Evolutionary conservation across 1,140 invertebrate species (phyloP).

Genomic region (Diachasma alloeum): DNA sequence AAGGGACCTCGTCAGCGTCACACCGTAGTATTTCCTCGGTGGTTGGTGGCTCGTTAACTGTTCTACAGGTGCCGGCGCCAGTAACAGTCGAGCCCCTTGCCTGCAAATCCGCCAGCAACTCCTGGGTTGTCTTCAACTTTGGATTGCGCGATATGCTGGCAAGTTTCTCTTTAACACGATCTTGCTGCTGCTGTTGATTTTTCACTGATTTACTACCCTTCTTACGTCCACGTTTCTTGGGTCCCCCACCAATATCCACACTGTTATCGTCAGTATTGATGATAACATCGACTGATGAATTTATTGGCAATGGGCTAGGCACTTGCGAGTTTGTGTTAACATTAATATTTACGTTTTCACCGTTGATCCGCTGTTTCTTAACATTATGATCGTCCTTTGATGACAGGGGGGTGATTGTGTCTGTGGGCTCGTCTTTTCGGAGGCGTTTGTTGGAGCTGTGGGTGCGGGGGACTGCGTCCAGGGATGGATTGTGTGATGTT

Average conservation of each 20-base stretch:
- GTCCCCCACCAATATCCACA: constrained; percentile 50
- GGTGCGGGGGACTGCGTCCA: constrained; percentile 67
- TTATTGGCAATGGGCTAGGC: constrained; percentile 54
- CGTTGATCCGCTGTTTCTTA: constrained; percentile 59
- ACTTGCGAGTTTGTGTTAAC: constrained; percentile 49
- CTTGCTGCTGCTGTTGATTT: constrained; percentile 63
- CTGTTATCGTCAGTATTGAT: not conserved
- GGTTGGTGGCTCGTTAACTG: constrained; percentile 51
- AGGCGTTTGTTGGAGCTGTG: constrained; percentile 72
- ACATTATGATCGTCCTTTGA: constrained; percentile 40
- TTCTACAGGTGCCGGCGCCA: constrained; percentile 38
- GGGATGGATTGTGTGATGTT: constrained; percentile 55
- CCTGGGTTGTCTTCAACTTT: constrained; percentile 86
- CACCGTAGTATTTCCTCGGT: constrained; percentile 54
- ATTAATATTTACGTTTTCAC: constrained; percentile 49
- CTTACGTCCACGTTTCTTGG: constrained; percentile 74
- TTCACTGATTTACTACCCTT: constrained; percentile 74
- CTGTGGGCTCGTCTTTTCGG: constrained; percentile 63
- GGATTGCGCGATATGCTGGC: constrained; percentile 71
- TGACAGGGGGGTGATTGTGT: too few species aligned
- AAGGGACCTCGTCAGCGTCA: constrained; percentile 45
- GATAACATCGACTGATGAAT: not conserved
- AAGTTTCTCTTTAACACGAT: constrained; percentile 72
- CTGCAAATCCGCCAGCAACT: constrained; percentile 80
- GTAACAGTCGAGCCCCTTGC: constrained; percentile 65